phyloP scores from a whole-genome alignment of 2,113 vertebrate species.

The Ictalurus punctatus region DNA sequence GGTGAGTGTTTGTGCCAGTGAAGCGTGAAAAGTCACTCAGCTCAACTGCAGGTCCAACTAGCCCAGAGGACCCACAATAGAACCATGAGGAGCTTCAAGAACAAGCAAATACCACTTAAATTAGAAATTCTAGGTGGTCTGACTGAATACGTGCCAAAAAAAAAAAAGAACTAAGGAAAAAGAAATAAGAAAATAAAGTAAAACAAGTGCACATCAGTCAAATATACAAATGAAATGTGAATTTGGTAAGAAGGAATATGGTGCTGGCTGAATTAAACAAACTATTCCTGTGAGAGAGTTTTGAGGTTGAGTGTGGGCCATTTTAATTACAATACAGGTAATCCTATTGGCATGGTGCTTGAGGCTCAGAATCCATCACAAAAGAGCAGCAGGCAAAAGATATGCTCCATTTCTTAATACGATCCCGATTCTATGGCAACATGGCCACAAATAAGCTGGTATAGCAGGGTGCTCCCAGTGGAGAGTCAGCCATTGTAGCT shows the following conservation, averaged over 20 bases:
- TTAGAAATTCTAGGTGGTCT: slow-evolving; percentile 27
- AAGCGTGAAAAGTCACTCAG: not conserved
- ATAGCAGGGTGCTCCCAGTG: slow-evolving; percentile 19
- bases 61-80: not conserved
- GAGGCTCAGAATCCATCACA: slow-evolving; percentile 35
- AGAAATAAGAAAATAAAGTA: not conserved
- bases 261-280: not conserved
- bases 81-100: slow-evolving; percentile 12
- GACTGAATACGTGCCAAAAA: not conserved
- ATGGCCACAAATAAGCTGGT: slow-evolving; percentile 34
- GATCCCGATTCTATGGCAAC: slow-evolving; percentile 45
- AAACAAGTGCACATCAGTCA: not conserved
- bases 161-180: not conserved
- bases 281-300: not conserved
- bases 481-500: slow-evolving; percentile 24
- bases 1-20: slow-evolving; percentile 10
- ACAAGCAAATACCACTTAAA: slow-evolving; percentile 1
- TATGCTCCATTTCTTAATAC: slow-evolving; percentile 38
- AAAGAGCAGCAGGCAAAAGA: slow-evolving; percentile 46
- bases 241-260: not conserved
- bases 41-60: slow-evolving; percentile 13
- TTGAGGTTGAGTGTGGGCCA: not conserved
- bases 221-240: not conserved
- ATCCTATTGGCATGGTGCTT: slow-evolving; percentile 47
- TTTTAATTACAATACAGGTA: slow-evolving; percentile 53